These are phyloP conservation scores for Apolygus lucorum DNA, from an alignment of 1,140 invertebrate species.

Conservation along the genomic window DNA sequence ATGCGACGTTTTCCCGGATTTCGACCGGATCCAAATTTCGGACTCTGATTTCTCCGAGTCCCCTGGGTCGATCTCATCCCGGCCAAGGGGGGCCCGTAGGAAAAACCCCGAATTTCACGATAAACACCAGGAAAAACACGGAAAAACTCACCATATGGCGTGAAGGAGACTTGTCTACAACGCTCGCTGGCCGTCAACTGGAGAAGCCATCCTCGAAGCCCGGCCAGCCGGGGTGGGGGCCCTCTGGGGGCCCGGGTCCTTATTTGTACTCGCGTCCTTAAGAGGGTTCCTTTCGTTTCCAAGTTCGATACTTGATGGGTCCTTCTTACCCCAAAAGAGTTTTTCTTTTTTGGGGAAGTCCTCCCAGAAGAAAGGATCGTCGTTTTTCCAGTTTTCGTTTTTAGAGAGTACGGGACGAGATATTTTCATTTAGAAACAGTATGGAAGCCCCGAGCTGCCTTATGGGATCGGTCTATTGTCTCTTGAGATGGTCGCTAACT, in stretches of 20 bases:
- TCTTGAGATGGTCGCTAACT: too few species aligned
- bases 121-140: background rate
- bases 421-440: too few species aligned
- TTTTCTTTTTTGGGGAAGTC: too few species aligned
- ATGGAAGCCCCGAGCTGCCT: too few species aligned
- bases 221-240: background rate
- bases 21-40: background rate
- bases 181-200: constrained; percentile 6
- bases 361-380: too few species aligned
- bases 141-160: constrained; percentile 12
- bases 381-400: too few species aligned
- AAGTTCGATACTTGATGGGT: constrained; percentile 1
- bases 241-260: background rate
- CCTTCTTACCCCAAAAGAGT: too few species aligned
- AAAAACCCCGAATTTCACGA: background rate
- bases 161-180: background rate
- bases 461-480: too few species aligned
- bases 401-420: too few species aligned
- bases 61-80: background rate
- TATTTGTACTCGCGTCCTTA: constrained; percentile 8
- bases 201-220: background rate
- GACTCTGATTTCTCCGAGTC: background rate
- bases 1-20: too few species aligned
- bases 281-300: background rate
- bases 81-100: background rate